These are phyloP conservation scores for Micronisus gabar DNA, from an alignment of 2,113 vertebrate species.

Conservation along the genomic window DNA sequence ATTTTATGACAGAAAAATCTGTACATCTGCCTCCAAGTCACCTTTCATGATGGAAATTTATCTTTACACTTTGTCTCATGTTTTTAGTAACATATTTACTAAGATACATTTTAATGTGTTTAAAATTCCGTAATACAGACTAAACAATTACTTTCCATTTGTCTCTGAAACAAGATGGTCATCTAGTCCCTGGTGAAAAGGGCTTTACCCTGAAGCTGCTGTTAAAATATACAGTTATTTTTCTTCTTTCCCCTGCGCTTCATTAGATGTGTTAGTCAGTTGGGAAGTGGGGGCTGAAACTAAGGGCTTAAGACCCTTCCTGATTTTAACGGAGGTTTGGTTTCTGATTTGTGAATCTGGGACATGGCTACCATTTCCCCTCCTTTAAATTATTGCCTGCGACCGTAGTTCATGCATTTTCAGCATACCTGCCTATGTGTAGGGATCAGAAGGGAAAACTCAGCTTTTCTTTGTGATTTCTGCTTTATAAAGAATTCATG, in stretches of 20 bases:
- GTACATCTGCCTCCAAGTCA: background rate
- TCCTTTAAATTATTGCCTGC: background rate
- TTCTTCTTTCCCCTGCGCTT: background rate
- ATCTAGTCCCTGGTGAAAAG: background rate
- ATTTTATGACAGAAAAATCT: no score
- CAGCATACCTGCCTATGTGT: rapidly evolving
- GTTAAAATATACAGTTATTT: background rate
- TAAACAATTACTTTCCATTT: background rate
- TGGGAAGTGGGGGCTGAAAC: background rate
- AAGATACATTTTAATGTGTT: background rate
- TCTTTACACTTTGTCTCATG: background rate
- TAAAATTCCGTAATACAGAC: background rate
- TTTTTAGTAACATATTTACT: background rate
- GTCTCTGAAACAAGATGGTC: background rate
- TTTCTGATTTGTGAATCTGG: background rate
- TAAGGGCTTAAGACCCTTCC: background rate
- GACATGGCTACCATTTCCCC: background rate
- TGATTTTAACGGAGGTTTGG: background rate
- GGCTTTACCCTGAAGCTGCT: background rate
- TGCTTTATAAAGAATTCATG: background rate
- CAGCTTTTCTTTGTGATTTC: background rate
- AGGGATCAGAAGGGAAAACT: background rate
- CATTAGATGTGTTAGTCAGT: rapidly evolving
- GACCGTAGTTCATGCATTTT: background rate
- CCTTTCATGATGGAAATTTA: background rate